Evolutionary conservation across 2,113 vertebrate genomes (phyloP).

Genomic region (Chiloscyllium plagiosum): DNA sequence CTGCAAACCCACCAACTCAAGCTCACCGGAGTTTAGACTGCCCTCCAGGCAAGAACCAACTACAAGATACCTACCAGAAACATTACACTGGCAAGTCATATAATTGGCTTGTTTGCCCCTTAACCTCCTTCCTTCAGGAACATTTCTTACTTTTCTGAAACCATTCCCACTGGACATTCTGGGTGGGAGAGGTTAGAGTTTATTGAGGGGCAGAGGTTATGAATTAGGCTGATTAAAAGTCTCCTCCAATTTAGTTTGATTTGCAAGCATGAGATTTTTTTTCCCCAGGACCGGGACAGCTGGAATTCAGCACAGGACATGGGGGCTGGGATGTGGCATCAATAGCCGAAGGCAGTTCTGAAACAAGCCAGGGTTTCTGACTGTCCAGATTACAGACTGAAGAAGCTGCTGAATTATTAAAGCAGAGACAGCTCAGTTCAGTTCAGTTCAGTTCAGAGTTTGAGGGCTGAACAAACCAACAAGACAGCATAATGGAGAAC

Average conservation of each 20-base stretch:
- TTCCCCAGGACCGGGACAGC: neutral
- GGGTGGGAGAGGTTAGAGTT: conserved; percentile 31
- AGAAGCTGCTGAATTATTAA: neutral
- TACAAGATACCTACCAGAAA: neutral
- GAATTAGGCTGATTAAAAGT: conserved; percentile 26
- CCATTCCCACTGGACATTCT: neutral
- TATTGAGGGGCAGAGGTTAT: conserved; percentile 4
- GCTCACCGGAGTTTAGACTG: neutral
- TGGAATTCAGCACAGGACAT: neutral
- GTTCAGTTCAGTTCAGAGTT: neutral
- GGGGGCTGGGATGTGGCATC: neutral
- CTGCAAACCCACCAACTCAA: neutral
- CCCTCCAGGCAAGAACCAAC: neutral
- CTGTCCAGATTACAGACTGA: no score
- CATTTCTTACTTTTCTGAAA: neutral
- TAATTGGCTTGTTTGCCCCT: conserved; percentile 6
- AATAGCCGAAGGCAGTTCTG: neutral
- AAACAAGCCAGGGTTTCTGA: neutral
- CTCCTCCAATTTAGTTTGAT: conserved; percentile 25
- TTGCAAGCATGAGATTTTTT: neutral
- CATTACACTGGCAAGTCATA: neutral
- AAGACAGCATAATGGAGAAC: neutral
- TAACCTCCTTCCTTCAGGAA: conserved; percentile 6
- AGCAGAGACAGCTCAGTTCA: neutral
- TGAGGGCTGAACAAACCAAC: no score